Evolutionary conservation across 1,140 invertebrate species (phyloP).

Genomic region (Drosophila nikananu): DNA sequence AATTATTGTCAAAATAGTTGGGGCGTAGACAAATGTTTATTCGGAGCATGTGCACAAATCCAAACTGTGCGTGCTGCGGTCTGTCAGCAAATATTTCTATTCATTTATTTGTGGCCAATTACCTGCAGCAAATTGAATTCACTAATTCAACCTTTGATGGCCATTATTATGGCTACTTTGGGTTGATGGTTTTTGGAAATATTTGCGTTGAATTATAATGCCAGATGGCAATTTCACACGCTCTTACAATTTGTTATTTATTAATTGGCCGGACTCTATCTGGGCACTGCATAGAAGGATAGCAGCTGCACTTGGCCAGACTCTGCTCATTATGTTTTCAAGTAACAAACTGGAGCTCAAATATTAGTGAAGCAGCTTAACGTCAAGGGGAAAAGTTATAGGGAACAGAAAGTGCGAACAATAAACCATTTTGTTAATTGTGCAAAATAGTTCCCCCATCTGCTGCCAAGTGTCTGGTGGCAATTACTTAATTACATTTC

Average conservation of each 20-base stretch:
- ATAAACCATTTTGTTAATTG: conserved; percentile 28
- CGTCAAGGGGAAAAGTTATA: neutral
- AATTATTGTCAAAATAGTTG: conserved; percentile 50
- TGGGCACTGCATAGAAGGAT: neutral
- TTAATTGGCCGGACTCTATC: neutral
- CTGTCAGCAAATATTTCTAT: conserved; percentile 10
- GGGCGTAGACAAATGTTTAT: conserved; percentile 47
- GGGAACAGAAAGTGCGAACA: conserved; percentile 21
- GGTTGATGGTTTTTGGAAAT: conserved; percentile 15
- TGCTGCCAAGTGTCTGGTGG: neutral
- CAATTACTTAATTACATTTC: conserved; percentile 65
- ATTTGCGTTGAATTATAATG: conserved; percentile 13
- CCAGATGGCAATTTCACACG: conserved; percentile 10
- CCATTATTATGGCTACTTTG: conserved; percentile 4
- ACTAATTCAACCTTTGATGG: conserved; percentile 1
- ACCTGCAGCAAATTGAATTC: conserved; percentile 36
- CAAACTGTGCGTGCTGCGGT: conserved; percentile 34
- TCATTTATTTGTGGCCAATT: conserved; percentile 53
- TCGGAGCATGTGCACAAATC: conserved; percentile 25
- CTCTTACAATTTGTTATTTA: neutral
- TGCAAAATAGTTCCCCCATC: conserved; percentile 7
- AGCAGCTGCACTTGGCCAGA: conserved; percentile 7
- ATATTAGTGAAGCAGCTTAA: neutral
- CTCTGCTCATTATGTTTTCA: conserved; percentile 7
- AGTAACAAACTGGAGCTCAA: neutral